phyloP scores from a whole-genome alignment of 2,888 invertebrate genomes.

The Neoitamus cyanurus region DNA sequence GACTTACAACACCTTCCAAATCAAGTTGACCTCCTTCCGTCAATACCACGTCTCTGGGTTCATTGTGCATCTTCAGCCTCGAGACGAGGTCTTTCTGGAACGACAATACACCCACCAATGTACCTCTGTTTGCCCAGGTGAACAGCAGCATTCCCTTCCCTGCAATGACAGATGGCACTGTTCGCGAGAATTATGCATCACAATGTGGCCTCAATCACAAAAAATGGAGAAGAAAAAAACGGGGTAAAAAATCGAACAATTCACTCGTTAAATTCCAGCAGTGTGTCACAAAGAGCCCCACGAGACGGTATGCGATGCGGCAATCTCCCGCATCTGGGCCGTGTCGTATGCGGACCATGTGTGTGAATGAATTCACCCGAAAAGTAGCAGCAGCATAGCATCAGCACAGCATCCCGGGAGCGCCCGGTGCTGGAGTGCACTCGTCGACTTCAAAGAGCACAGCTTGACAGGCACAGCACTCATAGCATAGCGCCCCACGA shows the following conservation, averaged over 20 bases:
- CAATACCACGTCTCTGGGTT: neutral
- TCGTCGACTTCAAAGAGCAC: constrained; percentile 37
- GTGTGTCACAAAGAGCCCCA: neutral
- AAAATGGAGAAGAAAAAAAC: neutral
- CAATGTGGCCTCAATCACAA: neutral
- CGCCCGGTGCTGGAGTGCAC: neutral
- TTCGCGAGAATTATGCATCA: neutral
- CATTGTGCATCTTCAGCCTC: neutral
- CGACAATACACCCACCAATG: neutral
- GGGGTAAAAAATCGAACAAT: neutral
- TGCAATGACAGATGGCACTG: neutral
- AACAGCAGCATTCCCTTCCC: neutral
- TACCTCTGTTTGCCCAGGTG: neutral
- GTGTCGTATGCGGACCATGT: neutral
- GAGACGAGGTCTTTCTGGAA: neutral
- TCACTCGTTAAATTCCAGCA: neutral
- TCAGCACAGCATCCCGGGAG: neutral
- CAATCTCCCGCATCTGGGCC: neutral
- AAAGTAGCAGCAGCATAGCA: neutral
- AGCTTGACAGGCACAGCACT: constrained; percentile 5
- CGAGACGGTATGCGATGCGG: neutral
- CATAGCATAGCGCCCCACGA: constrained; percentile 23
- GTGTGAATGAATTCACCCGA: neutral
- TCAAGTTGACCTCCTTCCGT: neutral
- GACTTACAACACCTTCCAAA: neutral